These are phyloP conservation scores for Synergus umbraculus DNA, from an alignment of 2,888 invertebrate species.

Conservation along the genomic window DNA sequence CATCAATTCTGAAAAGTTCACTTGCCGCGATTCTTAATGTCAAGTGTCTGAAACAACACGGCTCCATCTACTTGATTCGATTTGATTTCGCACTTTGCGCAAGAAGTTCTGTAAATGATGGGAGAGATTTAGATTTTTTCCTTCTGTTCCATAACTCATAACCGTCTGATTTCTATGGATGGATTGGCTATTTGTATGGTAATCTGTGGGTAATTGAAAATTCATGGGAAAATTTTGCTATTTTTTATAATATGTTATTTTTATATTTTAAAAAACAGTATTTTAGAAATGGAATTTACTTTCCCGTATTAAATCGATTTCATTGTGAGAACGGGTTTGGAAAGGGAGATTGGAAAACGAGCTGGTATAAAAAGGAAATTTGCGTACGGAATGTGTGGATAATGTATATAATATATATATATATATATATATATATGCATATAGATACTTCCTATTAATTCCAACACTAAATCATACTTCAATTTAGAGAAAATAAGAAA, in stretches of 20 bases:
- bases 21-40: background rate
- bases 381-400: no score
- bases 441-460: no score
- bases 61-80: background rate
- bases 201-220: background rate
- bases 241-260: background rate
- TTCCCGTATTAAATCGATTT: no score
- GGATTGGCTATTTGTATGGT: background rate
- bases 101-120: background rate
- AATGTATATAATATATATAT: no score
- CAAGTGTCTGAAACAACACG: conserved; percentile 3
- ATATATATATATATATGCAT: no score
- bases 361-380: no score
- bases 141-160: background rate
- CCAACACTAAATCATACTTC: no score
- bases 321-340: no score
- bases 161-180: background rate
- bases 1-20: background rate
- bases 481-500: background rate
- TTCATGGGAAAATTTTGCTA: background rate
- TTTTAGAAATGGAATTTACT: background rate
- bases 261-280: no score
- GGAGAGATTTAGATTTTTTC: conserved; percentile 5
- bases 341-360: no score
- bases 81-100: conserved; percentile 1